Evolutionary conservation across 2,113 vertebrate genomes (phyloP).

Genomic region (Malurus melanocephalus): DNA sequence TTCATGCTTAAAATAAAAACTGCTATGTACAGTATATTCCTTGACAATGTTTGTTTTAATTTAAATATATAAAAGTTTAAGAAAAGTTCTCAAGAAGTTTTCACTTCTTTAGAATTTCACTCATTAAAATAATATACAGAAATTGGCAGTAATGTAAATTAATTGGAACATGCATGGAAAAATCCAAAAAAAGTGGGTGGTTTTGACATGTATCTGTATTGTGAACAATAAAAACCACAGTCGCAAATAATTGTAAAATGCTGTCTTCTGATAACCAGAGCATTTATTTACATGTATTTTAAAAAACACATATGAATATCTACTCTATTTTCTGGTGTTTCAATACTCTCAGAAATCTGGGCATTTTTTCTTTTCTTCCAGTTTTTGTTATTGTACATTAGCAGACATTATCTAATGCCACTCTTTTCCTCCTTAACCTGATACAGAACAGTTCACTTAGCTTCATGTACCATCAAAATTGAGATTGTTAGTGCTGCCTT

Average conservation of each 20-base stretch:
- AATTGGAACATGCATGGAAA: not conserved
- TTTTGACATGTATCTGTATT: not conserved
- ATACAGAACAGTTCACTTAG: not conserved
- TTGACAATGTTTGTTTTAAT: not conserved
- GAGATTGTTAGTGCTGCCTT: not conserved
- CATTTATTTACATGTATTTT: not conserved
- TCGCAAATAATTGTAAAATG: not conserved
- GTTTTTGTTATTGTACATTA: not conserved
- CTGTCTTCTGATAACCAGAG: not conserved
- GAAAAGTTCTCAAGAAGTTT: not conserved
- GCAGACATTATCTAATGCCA: not conserved
- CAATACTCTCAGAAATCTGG: not conserved
- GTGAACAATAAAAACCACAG: not conserved
- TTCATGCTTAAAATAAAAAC: not conserved
- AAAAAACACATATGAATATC: accelerated
- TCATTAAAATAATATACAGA: not conserved
- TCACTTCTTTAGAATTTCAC: not conserved
- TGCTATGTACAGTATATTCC: not conserved
- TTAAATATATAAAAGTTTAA: not conserved
- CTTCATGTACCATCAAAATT: not conserved
- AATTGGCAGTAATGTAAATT: not conserved
- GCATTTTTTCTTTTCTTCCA: not conserved
- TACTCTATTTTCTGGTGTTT: not conserved
- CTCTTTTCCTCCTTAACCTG: not conserved
- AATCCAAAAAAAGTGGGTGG: not conserved